Conservation (phyloP, 1,140 invertebrate species). For the Choristoneura fumiferana region DNA sequence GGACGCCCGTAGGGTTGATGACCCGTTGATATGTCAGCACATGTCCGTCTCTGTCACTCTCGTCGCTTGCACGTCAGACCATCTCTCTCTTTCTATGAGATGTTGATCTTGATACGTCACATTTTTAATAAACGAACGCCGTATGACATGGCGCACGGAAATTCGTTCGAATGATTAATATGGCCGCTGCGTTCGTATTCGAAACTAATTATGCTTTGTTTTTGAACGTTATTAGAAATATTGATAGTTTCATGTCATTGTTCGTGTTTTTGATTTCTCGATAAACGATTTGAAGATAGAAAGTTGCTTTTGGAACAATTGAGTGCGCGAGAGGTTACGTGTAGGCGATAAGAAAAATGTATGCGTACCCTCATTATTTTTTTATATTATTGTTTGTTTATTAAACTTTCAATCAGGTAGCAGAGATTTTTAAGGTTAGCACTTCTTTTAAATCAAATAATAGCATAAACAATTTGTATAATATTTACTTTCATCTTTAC, state of each 20-base stretch:
- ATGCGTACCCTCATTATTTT: background rate
- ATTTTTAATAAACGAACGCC: conserved; percentile 78
- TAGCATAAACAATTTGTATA: too few species aligned
- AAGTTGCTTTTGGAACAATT: conserved; percentile 59
- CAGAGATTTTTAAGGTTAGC: conserved; percentile 7
- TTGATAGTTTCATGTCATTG: conserved; percentile 77
- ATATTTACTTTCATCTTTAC: too few species aligned
- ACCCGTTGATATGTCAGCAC: conserved; percentile 74
- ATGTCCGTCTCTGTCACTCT: conserved; percentile 55
- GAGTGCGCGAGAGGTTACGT: conserved; percentile 49
- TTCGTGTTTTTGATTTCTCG: conserved; percentile 67
- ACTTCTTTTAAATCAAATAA: too few species aligned
- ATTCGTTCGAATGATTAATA: conserved; percentile 78
- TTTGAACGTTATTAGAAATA: conserved; percentile 77
- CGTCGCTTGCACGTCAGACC: conserved; percentile 34
- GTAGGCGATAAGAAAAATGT: conserved; percentile 31
- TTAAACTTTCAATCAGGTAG: background rate
- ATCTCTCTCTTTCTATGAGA: conserved; percentile 59
- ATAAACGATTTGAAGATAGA: conserved; percentile 70
- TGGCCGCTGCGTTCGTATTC: conserved; percentile 60
- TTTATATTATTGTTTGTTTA: conserved; percentile 3
- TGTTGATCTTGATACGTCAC: conserved; percentile 78
- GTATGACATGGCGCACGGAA: conserved; percentile 75
- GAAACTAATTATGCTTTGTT: conserved; percentile 73
- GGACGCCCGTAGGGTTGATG: conserved; percentile 74